A percentile compares a stretch with the other conserved stretches of the same genome.
Evolutionary conservation across 2,113 vertebrate genomes (phyloP).

Genomic region (Corythornis cristatus): DNA sequence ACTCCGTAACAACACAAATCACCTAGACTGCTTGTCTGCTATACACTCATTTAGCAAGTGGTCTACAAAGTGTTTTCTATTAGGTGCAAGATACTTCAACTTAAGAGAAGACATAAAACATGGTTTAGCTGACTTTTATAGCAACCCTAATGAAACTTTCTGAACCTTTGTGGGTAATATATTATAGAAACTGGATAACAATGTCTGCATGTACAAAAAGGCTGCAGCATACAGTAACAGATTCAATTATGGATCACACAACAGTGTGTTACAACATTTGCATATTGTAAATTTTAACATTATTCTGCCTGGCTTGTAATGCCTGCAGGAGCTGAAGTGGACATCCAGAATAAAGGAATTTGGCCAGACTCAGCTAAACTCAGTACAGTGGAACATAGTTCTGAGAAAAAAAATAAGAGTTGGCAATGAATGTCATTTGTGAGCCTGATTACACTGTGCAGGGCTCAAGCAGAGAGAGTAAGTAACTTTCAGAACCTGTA

Average conservation of each 20-base stretch:
- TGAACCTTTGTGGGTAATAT: not conserved
- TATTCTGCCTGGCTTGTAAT: not conserved
- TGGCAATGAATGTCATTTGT: not conserved
- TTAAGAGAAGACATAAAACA: conserved; percentile 27
- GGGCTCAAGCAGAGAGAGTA: not conserved
- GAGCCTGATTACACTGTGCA: not conserved
- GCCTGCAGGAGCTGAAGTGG: not conserved
- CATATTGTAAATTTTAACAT: not conserved
- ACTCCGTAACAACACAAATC: not conserved
- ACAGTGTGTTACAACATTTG: not conserved
- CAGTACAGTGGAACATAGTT: not conserved
- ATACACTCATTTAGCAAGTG: not conserved
- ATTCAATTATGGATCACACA: not conserved
- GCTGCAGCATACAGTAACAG: not conserved
- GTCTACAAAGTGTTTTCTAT: conserved; percentile 31
- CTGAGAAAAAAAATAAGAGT: not conserved
- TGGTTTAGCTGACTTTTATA: conserved; percentile 17
- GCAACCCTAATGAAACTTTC: conserved; percentile 33
- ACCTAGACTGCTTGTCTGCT: not conserved
- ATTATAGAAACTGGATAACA: not conserved
- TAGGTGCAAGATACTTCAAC: conserved; percentile 5
- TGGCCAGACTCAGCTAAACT: not conserved
- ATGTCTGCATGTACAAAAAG: not conserved
- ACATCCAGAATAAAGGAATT: not conserved
- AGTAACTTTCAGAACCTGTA: not conserved